These are phyloP conservation scores for Delia radicum DNA, from an alignment of 1,140 invertebrate species.

Conservation along the genomic window DNA sequence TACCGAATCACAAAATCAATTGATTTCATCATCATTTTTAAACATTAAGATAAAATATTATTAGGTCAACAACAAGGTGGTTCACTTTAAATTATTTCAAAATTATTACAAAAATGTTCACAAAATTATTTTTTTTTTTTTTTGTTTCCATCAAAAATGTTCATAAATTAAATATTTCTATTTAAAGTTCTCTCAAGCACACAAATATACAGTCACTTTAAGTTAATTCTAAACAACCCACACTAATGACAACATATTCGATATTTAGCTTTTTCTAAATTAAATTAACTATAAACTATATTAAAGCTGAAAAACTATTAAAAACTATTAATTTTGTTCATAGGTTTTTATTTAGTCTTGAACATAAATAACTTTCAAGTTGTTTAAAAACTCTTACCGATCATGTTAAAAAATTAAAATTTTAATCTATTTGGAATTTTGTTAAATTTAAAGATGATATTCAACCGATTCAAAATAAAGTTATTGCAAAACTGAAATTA, in stretches of 20 bases:
- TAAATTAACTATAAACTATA: not conserved
- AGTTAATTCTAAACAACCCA: not conserved
- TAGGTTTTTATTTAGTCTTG: too few relatives aligned
- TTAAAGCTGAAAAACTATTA: not conserved
- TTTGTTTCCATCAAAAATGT: not conserved
- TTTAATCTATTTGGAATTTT: too few relatives aligned
- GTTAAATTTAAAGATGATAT: not conserved
- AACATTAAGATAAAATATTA: too few relatives aligned
- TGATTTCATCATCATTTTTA: too few relatives aligned
- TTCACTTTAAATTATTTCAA: not conserved
- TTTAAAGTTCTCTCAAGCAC: not conserved
- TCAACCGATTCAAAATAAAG: not conserved
- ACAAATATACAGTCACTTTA: not conserved
- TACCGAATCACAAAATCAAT: too few relatives aligned
- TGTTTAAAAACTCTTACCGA: not conserved
- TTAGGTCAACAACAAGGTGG: not conserved
- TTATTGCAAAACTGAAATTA: not conserved
- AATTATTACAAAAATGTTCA: not conserved
- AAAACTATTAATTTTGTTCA: not conserved
- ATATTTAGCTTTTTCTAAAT: slow-evolving; percentile 24
- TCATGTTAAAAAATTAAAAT: too few relatives aligned
- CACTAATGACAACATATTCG: not conserved
- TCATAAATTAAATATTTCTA: not conserved
- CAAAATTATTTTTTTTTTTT: too few relatives aligned
- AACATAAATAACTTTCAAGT: too few relatives aligned